Conservation (phyloP, 2,888 invertebrate genomes). For the Apodemia hepburni region DNA sequence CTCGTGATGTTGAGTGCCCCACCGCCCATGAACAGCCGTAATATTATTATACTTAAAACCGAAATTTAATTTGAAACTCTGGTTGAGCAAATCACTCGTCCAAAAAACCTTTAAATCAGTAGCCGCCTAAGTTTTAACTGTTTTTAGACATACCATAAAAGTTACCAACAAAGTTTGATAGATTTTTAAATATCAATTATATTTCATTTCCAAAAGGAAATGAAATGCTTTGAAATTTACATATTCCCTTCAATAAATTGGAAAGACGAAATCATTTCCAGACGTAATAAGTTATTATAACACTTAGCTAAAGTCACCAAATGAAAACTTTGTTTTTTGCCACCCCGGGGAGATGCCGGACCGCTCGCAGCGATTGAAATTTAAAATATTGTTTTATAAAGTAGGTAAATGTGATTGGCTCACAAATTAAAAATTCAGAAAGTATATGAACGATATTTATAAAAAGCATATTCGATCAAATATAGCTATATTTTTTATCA, state of each 20-base stretch:
- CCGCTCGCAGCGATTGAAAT: constrained; percentile 80
- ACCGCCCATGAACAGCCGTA: no score
- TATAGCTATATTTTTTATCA: no score
- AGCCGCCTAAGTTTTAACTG: background rate
- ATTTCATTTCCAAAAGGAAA: background rate
- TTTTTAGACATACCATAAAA: background rate
- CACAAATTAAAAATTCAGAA: no score
- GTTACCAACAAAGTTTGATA: no score
- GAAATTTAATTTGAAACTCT: background rate
- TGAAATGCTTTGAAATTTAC: background rate
- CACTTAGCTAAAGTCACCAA: constrained; percentile 70
- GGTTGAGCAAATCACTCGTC: background rate
- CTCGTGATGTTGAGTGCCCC: no score
- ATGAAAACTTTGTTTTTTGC: constrained; percentile 70
- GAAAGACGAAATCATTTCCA: constrained; percentile 38
- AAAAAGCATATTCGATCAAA: no score
- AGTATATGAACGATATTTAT: no score
- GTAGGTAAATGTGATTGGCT: no score
- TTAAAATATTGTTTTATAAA: constrained; percentile 72
- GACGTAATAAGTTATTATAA: constrained; percentile 64
- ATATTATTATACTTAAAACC: no score
- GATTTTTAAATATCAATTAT: background rate
- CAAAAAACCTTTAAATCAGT: background rate
- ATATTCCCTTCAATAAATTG: constrained; percentile 2
- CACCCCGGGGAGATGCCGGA: constrained; percentile 59